phyloP scores from a whole-genome alignment of 2,113 vertebrate species.

The Cephalopterus ornatus region DNA sequence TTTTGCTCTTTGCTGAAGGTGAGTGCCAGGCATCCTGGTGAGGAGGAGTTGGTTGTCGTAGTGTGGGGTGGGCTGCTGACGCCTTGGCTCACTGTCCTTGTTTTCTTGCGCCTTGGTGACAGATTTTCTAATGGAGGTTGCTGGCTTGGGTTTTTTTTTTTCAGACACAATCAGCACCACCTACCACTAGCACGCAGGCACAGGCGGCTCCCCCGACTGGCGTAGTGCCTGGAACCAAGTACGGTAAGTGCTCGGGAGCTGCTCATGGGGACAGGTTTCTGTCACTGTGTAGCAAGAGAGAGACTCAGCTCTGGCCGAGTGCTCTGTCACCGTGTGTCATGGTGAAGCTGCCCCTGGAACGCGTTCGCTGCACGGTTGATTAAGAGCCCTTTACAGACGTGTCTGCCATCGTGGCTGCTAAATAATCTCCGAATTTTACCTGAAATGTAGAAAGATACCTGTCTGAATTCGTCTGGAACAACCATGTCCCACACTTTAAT shows the following conservation, averaged over 20 bases:
- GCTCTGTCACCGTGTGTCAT: background rate
- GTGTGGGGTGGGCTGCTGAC: background rate
- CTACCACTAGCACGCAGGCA: slow-evolving; percentile 75
- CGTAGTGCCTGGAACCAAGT: slow-evolving; percentile 79
- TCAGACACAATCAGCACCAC: slow-evolving; percentile 74
- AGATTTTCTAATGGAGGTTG: background rate
- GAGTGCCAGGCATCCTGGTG: background rate
- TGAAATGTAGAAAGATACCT: background rate
- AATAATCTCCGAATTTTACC: background rate
- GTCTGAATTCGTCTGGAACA: background rate
- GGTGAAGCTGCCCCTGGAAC: slow-evolving; percentile 11
- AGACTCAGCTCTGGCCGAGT: background rate
- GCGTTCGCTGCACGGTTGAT: background rate
- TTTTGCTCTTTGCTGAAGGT: background rate
- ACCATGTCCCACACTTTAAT: background rate
- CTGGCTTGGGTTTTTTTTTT: background rate
- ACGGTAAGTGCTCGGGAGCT: slow-evolving; percentile 62
- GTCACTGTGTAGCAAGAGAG: background rate
- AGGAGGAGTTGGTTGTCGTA: background rate
- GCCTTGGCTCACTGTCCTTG: background rate
- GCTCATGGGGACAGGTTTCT: background rate
- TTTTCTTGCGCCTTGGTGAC: background rate
- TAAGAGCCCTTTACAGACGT: background rate
- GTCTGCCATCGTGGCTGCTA: background rate
- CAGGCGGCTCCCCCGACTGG: slow-evolving; percentile 69